Evolutionary conservation across 1,140 invertebrate genomes (phyloP), one percentile per base, ranked within the genome.

Genomic region (Epicauta chinensis): DNA sequence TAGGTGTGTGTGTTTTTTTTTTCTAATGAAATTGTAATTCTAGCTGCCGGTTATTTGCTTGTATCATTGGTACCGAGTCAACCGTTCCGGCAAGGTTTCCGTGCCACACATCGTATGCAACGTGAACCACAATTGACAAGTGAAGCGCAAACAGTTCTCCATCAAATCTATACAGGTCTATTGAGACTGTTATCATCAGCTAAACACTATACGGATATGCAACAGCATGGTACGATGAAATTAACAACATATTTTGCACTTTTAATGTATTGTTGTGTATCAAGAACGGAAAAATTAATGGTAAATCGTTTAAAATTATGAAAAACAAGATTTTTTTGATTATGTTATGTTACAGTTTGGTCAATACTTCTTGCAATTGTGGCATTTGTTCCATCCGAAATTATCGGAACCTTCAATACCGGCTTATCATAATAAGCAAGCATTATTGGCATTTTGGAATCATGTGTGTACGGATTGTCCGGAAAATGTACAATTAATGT

Each of bases 351-450:
- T 74, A 11, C 70, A 89, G 84, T 89, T 89, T 69, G 86, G 89
- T 43, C 84, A 89, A 67, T 93, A 91, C 75, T 89, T 95, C 71
- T 78, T 86, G 49, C 89, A 94, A 64, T 70, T 97, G 31, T 97
- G 92, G 92, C 87, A 93, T 55, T 73, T 97, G 40, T 96, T 95
- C 72, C 92, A 95, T 74, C 92, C 92, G 13, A 91, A 91, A 59
- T 77, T 97, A 39, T 92, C 91, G n/a, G 93, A 97, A 73, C 93
- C 93, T 2, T 89, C 90, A 46, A 91, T 96, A 63, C 86, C 92
- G 23, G 89, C 93, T 40, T 91, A 95, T 75, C 92, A 94, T 60
- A 97, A 97, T 67, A 97, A 97, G 72, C 89, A 95, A 75, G 89
- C 91, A 3, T 73, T 97, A 42, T 74, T 97, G 16, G 79, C 89